A percentile compares a stretch with the other conserved stretches of the same genome.
Conservation (phyloP, 1,140 invertebrate species). For the Drosophila mauritiana region DNA sequence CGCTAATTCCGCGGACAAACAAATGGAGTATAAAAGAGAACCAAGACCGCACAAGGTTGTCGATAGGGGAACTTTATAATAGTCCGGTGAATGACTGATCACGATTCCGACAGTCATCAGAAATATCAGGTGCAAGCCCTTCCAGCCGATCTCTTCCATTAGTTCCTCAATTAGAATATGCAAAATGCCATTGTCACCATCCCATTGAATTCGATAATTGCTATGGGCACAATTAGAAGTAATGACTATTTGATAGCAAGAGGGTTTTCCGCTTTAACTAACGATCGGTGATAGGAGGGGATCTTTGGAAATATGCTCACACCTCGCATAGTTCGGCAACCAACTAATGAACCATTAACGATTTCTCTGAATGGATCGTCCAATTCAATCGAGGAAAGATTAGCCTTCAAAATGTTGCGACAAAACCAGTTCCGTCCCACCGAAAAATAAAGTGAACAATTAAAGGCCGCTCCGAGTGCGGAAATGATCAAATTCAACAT, state of each 20-base stretch:
- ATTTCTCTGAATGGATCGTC: conserved; percentile 40
- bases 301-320: conserved; percentile 1
- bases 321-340: conserved; percentile 36
- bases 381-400: conserved; percentile 62
- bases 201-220: conserved; percentile 19
- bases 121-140: conserved; percentile 9
- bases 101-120: conserved; percentile 23
- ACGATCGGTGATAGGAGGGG: conserved; percentile 2
- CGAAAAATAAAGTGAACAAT: conserved; percentile 30
- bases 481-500: conserved; percentile 28
- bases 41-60: conserved; percentile 23
- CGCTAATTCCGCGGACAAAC: conserved; percentile 66
- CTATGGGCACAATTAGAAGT: conserved; percentile 23
- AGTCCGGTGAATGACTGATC: conserved; percentile 29
- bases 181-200: conserved; percentile 41
- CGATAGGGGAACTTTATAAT: conserved; percentile 18
- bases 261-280: conserved; percentile 25
- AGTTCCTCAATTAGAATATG: conserved; percentile 48
- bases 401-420: conserved; percentile 70
- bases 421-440: conserved; percentile 45
- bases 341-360: conserved; percentile 52
- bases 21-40: conserved; percentile 33
- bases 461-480: conserved; percentile 30
- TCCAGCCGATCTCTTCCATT: conserved; percentile 9
- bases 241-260: conserved; percentile 22